A percentile compares a stretch with the other conserved stretches of the same genome.
These are phyloP conservation scores for Drosophila sproati DNA, from an alignment of 1,140 invertebrate species.

Conservation along the genomic window DNA sequence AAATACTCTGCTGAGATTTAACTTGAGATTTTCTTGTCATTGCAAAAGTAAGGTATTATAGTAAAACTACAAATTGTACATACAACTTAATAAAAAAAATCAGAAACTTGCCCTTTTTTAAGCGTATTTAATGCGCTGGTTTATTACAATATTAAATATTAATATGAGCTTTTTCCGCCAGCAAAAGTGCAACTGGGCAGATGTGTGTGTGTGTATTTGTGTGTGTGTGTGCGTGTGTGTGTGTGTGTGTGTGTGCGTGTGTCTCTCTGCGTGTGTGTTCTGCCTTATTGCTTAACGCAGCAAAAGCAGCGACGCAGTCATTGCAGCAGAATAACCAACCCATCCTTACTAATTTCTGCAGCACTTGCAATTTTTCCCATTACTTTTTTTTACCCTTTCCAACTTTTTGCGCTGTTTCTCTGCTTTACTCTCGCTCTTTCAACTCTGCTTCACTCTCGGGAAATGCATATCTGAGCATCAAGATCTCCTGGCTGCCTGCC, in stretches of 20 bases:
- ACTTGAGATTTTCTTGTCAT: background rate
- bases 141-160: background rate
- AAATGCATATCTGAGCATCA: conserved; percentile 25
- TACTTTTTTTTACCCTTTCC: conserved; percentile 27
- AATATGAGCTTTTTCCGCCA: background rate
- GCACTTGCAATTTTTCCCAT: conserved; percentile 69
- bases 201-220: conserved; percentile 2
- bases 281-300: conserved; percentile 77
- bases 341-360: conserved; percentile 72
- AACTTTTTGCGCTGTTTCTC: background rate
- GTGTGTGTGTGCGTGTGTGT: background rate
- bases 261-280: conserved; percentile 33
- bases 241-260: conserved; percentile 6
- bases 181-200: conserved; percentile 17
- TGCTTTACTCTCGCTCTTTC: conserved; percentile 4
- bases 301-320: conserved; percentile 64
- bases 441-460: conserved; percentile 3
- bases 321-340: conserved; percentile 32
- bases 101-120: background rate
- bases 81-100: background rate
- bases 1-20: too few relatives aligned
- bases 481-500: conserved; percentile 25
- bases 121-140: background rate
- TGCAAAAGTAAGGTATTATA: background rate
- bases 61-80: background rate